Conservation (phyloP, 2,888 invertebrate genomes). For the Loripinus fragilis region DNA sequence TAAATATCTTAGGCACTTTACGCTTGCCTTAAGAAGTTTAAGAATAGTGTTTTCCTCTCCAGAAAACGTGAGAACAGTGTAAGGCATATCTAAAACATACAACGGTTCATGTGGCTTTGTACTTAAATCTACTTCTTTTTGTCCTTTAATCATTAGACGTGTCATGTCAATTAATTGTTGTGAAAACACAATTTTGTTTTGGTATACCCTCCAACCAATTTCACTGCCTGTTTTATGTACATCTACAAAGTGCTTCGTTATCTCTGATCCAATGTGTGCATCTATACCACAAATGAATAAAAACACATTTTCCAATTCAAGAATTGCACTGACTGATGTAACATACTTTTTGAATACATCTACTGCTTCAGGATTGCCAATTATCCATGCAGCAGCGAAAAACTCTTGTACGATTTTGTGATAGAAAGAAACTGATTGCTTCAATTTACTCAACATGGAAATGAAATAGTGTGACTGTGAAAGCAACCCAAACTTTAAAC, state of each 20-base stretch:
- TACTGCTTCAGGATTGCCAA: not conserved
- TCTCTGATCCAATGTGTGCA: not conserved
- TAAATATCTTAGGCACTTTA: too few species aligned
- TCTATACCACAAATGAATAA: not conserved
- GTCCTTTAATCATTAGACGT: not conserved
- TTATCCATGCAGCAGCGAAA: not conserved
- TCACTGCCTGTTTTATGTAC: not conserved
- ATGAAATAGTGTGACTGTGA: not conserved
- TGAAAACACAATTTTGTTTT: too few species aligned
- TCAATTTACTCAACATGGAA: not conserved
- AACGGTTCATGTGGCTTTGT: not conserved
- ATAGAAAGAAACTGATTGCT: not conserved
- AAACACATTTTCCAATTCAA: not conserved
- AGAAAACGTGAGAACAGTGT: not conserved
- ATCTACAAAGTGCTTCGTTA: not conserved
- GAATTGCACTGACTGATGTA: not conserved
- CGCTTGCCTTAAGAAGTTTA: too few species aligned
- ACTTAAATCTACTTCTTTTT: not conserved
- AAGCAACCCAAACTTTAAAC: not conserved
- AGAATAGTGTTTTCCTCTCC: too few species aligned
- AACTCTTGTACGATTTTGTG: constrained; percentile 8
- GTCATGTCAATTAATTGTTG: not conserved
- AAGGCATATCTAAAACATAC: not conserved
- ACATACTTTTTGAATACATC: not conserved
- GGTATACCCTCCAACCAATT: not conserved